Conservation (phyloP, 2,113 vertebrate genomes). For the Ailuropoda melanoleuca region DNA sequence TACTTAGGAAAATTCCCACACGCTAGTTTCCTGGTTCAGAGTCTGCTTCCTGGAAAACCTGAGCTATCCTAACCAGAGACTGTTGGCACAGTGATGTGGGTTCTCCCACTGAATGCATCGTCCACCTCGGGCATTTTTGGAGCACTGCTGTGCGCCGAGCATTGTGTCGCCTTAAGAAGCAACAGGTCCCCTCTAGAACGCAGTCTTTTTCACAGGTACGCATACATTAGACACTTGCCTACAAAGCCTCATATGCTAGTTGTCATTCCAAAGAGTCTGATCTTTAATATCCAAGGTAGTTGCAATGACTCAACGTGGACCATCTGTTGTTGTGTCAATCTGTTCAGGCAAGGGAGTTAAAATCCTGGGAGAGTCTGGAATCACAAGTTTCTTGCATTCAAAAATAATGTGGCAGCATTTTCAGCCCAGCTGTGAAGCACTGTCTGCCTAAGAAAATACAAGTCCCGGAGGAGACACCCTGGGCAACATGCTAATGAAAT, state of each 20-base stretch:
- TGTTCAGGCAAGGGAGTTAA: slow-evolving; percentile 49
- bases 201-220: not conserved
- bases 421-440: slow-evolving; percentile 49
- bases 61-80: not conserved
- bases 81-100: not conserved
- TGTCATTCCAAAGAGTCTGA: slow-evolving; percentile 26
- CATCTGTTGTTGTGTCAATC: slow-evolving; percentile 59
- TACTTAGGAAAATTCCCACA: not conserved
- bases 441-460: slow-evolving; percentile 48
- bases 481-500: slow-evolving; percentile 46
- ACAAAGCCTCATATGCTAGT: not conserved
- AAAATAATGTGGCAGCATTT: slow-evolving; percentile 62
- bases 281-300: slow-evolving; percentile 48
- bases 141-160: not conserved
- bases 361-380: slow-evolving; percentile 54
- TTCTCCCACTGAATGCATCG: not conserved
- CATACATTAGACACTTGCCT: not conserved
- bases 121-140: not conserved
- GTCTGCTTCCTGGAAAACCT: not conserved
- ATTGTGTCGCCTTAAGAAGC: not conserved
- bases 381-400: slow-evolving; percentile 57
- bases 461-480: not conserved
- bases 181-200: fast-evolving
- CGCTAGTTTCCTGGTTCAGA: not conserved
- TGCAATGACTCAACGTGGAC: not conserved